These are phyloP conservation scores for Cirrhinus molitorella DNA, from an alignment of 2,797 vertebrate genomes.

Conservation along the genomic window DNA sequence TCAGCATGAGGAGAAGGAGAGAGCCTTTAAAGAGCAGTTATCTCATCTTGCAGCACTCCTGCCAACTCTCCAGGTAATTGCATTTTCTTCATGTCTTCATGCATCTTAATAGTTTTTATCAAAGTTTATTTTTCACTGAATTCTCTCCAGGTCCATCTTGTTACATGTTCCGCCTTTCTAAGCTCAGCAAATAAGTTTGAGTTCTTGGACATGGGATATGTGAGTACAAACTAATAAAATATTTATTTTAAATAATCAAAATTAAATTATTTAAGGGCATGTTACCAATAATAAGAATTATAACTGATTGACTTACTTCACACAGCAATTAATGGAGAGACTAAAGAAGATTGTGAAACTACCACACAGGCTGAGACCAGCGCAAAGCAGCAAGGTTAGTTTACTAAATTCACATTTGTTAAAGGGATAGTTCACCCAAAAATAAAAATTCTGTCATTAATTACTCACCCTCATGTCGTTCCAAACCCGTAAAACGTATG, in stretches of 20 bases:
- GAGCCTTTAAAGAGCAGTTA: constrained; percentile 86
- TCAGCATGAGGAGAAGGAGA: constrained; percentile 87
- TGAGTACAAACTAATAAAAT: constrained; percentile 70
- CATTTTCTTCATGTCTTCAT: constrained; percentile 8
- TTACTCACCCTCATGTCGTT: too few species aligned
- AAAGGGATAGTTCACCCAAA: too few species aligned
- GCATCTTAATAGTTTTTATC: neutral
- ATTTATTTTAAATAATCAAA: neutral
- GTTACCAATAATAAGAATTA: neutral
- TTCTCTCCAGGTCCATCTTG: constrained; percentile 81
- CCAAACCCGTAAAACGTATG: too few species aligned
- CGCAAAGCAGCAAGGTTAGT: constrained; percentile 85
- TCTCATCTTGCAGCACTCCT: constrained; percentile 81
- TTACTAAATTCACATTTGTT: neutral
- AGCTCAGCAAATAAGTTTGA: constrained; percentile 88
- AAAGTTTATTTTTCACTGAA: neutral
- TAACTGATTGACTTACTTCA: neutral
- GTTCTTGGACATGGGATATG: constrained; percentile 88
- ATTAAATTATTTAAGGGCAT: neutral
- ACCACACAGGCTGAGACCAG: constrained; percentile 80
- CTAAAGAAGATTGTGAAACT: constrained; percentile 85
- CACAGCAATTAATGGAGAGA: constrained; percentile 86
- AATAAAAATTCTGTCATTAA: too few species aligned
- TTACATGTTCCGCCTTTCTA: constrained; percentile 86
- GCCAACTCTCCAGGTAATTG: constrained; percentile 84